phyloP scores from a whole-genome alignment of 2,797 vertebrate species.

The Alosa sapidissima region DNA sequence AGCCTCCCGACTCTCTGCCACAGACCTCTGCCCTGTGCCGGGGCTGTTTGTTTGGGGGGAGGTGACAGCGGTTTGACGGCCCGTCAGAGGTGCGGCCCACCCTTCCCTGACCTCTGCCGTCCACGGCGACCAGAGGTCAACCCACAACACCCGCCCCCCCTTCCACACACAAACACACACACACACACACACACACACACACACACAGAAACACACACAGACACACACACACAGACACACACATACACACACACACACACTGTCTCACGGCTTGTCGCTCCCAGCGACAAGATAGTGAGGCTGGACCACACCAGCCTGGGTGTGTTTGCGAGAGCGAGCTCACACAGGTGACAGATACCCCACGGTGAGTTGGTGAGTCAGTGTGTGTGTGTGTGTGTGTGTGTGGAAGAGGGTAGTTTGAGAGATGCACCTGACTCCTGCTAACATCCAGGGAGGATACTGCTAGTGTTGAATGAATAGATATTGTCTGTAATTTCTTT shows the following conservation, averaged over 20 bases:
- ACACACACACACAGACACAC: too few species aligned
- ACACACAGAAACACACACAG: too few species aligned
- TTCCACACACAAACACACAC: background rate
- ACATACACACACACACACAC: background rate
- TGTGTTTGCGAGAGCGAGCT: background rate
- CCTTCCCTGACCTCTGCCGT: slow-evolving; percentile 7
- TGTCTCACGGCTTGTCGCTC: slow-evolving; percentile 7
- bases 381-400: background rate
- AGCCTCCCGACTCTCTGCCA: background rate
- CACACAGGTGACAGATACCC: slow-evolving; percentile 1
- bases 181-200: too few species aligned
- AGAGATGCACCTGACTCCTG: too few species aligned
- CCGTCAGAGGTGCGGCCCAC: slow-evolving; percentile 3
- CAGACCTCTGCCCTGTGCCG: background rate
- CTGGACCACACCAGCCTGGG: background rate
- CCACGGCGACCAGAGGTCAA: background rate
- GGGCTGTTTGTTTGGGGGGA: background rate
- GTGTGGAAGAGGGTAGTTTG: background rate
- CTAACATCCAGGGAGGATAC: too few species aligned
- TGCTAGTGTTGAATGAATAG: too few species aligned
- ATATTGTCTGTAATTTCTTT: too few species aligned
- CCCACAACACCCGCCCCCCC: background rate
- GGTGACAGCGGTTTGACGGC: background rate
- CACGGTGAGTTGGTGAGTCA: background rate
- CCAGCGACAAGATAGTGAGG: background rate